phyloP scores from a whole-genome alignment of 2,797 vertebrate species.

The Hemitrygon akajei region DNA sequence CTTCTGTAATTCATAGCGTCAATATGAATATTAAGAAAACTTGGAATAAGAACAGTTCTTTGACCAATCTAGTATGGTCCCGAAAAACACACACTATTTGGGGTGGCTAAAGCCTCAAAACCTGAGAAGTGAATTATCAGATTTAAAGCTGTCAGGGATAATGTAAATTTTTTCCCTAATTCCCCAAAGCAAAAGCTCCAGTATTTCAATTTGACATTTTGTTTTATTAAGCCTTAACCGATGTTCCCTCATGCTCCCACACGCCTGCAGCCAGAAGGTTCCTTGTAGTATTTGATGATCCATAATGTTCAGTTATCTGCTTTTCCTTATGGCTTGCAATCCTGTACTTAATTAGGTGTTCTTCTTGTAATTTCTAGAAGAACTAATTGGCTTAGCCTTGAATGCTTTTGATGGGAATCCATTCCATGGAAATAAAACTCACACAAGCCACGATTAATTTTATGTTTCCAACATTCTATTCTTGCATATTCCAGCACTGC shows the following conservation, averaged over 20 bases:
- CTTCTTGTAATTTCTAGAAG: neutral
- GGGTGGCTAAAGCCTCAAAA: neutral
- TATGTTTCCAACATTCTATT: conserved; percentile 1
- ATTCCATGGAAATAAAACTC: neutral
- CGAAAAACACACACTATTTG: neutral
- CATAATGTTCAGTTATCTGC: conserved; percentile 29
- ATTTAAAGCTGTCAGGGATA: neutral
- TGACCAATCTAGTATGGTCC: neutral
- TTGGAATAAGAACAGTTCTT: neutral
- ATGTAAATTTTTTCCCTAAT: neutral
- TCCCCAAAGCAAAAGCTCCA: conserved; percentile 6
- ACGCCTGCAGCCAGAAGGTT: neutral
- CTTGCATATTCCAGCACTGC: neutral
- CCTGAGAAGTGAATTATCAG: neutral
- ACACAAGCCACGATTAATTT: neutral
- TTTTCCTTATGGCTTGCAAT: conserved; percentile 31
- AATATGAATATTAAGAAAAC: neutral
- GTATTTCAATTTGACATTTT: conserved; percentile 23
- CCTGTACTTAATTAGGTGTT: conserved; percentile 12
- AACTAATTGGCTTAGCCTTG: conserved; percentile 20
- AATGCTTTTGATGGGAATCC: neutral
- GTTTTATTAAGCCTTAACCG: conserved; percentile 13
- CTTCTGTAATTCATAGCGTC: neutral
- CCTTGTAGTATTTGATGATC: conserved; percentile 20
- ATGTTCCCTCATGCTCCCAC: conserved; percentile 24